Base-by-base conservation (phyloP, 2,113 vertebrate species). In the Daboia siamensis region DNA sequence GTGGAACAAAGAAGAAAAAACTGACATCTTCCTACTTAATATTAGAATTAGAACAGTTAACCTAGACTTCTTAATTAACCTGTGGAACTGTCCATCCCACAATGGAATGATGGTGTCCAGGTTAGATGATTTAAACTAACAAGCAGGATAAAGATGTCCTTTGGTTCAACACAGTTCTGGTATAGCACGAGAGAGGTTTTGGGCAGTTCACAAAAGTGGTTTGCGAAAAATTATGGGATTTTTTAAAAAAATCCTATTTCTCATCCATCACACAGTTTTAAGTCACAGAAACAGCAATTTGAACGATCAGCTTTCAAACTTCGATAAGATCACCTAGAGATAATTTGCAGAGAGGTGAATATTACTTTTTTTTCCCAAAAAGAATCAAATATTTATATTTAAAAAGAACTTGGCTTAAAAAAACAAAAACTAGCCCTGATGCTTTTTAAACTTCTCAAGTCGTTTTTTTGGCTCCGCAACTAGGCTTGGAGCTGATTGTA, bases 381-480 rank as follows among this genome's bases (percentile, higher is more conserved):
- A 59, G 52, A 93, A 94, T 61, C 48, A 87, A 95, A 87, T 0
- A 80, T 88, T 5, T 59, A 46, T 56, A 23, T 86, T 23, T 33
- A 9, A 69, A 69, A 91, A 91, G 39, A 4, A 39, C 3, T 74
- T 20, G 61, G 87, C 44, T 59, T 84, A 17, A 20, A 55, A 85
- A 48, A 44, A 26, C 7, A 44, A 52, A 29, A 26, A 29, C 0
- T 29, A 46, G 1, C 5, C 13, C 2, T 8, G 29, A 69, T 39
- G 48, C 48, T 51, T 51, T 92, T 93, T 87, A 93, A 92, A 92
- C 90, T 8, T 13, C 1, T 87, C 94, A 90, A 74, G 33, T 87
- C 33, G 24, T 39, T 92, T 92, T 92, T 94, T 93, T 93, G 69
- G 91, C 95, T 94, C 95, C 94, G 92, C 91, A 92, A 89, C 55